Percentiles rank a stretch among this genome's conserved stretches.
Conservation (phyloP, 2,113 vertebrate genomes). For the Cariama cristata region DNA sequence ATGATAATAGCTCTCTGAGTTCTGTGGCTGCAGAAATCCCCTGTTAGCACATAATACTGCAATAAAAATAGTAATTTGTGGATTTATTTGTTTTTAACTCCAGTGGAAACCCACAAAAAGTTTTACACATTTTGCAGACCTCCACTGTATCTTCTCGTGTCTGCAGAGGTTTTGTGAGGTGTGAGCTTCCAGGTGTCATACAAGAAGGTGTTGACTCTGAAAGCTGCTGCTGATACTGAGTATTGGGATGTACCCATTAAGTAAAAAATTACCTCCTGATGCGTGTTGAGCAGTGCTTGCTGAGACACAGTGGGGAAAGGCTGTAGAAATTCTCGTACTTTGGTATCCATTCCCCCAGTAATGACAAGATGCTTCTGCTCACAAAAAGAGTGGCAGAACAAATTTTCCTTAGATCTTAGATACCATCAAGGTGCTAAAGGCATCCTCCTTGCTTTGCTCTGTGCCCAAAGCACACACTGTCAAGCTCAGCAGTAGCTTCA, state of each 20-base stretch:
- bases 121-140: background rate
- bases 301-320: background rate
- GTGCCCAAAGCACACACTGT: background rate
- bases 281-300: background rate
- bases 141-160: background rate
- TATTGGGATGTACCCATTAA: background rate
- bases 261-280: background rate
- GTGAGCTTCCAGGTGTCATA: background rate
- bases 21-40: background rate
- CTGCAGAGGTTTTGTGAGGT: background rate
- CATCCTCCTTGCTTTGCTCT: background rate
- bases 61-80: background rate
- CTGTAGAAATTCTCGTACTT: background rate
- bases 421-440: background rate
- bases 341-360: background rate
- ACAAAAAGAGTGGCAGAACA: background rate
- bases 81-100: background rate
- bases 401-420: background rate
- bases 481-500: background rate
- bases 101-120: background rate
- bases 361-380: background rate
- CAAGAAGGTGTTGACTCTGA: background rate
- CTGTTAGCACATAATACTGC: background rate
- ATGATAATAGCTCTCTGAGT: background rate
- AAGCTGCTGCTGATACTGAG: background rate